These are phyloP conservation scores for Phrynocephalus forsythii DNA, from an alignment of 2,797 vertebrate species.

Conservation along the genomic window DNA sequence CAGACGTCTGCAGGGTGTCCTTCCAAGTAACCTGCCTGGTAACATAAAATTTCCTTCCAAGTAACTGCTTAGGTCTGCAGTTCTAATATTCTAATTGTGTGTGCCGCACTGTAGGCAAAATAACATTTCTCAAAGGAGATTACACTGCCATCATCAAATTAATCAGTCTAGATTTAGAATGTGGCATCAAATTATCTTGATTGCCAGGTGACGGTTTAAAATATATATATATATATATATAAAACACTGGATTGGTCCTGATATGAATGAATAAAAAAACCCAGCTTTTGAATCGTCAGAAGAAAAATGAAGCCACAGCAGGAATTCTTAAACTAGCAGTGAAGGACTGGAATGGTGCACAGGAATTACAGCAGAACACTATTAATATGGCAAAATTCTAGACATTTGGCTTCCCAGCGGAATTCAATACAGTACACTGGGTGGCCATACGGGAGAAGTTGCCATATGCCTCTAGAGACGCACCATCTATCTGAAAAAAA, in stretches of 20 bases:
- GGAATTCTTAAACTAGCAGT: conserved; percentile 3
- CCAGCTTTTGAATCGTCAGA: background rate
- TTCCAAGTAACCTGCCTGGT: no score
- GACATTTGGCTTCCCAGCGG: background rate
- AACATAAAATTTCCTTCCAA: no score
- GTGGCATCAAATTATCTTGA: background rate
- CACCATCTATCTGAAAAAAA: no score
- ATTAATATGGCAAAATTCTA: background rate
- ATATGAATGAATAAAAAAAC: background rate
- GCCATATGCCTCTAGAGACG: background rate
- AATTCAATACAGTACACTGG: background rate
- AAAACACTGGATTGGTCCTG: no score
- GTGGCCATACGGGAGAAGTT: background rate
- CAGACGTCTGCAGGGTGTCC: background rate
- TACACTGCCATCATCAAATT: background rate
- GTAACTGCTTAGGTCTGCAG: background rate
- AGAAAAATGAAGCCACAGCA: conserved; percentile 19
- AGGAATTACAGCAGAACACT: background rate
- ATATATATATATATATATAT: background rate
- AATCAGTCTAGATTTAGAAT: background rate
- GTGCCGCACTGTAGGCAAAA: background rate
- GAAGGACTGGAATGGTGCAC: background rate
- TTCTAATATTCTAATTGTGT: background rate
- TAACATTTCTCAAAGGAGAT: background rate
- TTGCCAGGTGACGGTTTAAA: background rate